A percentile compares a stretch with the other conserved stretches of the same genome.
phyloP scores from a whole-genome alignment of 2,113 vertebrate genomes.

The Menura novaehollandiae region DNA sequence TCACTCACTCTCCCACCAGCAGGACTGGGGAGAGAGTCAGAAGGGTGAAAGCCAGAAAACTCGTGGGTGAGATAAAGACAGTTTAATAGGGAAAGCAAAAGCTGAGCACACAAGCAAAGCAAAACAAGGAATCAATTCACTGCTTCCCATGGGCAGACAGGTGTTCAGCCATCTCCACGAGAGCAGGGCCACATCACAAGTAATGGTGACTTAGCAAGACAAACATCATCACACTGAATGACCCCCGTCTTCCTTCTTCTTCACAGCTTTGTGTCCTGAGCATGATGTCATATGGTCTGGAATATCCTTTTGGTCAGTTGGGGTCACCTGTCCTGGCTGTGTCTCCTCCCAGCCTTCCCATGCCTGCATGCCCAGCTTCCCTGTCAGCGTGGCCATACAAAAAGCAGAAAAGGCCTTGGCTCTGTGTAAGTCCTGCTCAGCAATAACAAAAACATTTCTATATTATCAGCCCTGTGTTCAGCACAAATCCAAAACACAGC shows the following conservation, averaged over 20 bases:
- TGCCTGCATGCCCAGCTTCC: background rate
- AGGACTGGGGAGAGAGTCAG: background rate
- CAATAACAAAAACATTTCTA: background rate
- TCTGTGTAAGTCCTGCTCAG: background rate
- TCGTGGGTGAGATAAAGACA: background rate
- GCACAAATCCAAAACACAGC: background rate
- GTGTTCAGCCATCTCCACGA: background rate
- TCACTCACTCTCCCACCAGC: background rate
- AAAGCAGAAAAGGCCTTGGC: background rate
- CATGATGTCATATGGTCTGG: background rate
- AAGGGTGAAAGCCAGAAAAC: background rate
- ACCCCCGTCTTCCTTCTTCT: background rate
- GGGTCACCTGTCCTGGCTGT: background rate
- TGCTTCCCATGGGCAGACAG: background rate
- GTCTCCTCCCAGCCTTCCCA: background rate
- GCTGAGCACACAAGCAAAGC: background rate
- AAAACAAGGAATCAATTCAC: background rate
- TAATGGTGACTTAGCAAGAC: background rate
- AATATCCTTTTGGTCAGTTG: background rate
- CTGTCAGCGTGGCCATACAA: rapidly evolving
- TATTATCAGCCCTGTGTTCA: background rate
- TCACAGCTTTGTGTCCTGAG: background rate
- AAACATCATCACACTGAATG: background rate
- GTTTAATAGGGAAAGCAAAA: background rate
- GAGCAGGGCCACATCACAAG: rapidly evolving